phyloP scores from a whole-genome alignment of 2,797 vertebrate species.

The Vespertilio murinus region DNA sequence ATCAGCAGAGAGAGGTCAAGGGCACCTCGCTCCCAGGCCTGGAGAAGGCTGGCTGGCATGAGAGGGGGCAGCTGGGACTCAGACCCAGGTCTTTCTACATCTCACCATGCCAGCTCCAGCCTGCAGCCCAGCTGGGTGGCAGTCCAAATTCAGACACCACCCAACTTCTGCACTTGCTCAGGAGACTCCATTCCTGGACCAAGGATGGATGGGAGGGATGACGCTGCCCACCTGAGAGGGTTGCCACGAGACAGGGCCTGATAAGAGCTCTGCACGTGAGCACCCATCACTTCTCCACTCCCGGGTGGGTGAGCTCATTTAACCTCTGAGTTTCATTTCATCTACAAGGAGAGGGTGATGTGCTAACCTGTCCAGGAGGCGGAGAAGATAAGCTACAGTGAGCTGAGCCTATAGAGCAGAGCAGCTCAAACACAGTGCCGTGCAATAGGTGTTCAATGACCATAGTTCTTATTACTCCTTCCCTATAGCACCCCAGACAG shows the following conservation, averaged over 20 bases:
- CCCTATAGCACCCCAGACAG: not conserved
- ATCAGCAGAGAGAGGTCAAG: not conserved
- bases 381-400: conserved; percentile 12
- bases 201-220: not conserved
- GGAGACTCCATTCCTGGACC: not conserved
- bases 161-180: not conserved
- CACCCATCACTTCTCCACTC: not conserved
- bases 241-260: not conserved
- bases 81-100: too few species aligned
- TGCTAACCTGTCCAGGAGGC: not conserved
- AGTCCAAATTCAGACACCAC: not conserved
- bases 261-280: not conserved
- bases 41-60: not conserved
- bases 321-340: not conserved
- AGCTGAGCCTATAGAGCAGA: not conserved
- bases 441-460: not conserved
- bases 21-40: not conserved
- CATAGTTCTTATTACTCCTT: not conserved
- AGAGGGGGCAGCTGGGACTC: not conserved
- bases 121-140: not conserved
- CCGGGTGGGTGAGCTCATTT: not conserved
- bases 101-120: not conserved
- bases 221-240: not conserved
- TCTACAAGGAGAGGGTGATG: not conserved
- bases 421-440: not conserved